phyloP scores from a whole-genome alignment of 2,888 invertebrate species.

The Portevinia maculata region DNA sequence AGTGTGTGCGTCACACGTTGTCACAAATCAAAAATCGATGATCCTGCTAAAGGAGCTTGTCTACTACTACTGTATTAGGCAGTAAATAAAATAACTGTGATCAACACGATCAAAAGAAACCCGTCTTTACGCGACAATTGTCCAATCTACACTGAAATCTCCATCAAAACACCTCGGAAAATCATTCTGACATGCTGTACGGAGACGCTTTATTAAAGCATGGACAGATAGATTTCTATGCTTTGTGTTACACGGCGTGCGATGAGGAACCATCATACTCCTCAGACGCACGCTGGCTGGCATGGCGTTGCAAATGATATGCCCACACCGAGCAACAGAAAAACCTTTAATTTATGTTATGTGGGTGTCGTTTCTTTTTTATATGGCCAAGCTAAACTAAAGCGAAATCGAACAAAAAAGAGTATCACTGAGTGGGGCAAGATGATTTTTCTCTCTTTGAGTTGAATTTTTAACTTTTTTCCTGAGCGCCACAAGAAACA shows the following conservation, averaged over 20 bases:
- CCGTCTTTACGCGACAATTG: slow-evolving; percentile 64
- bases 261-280: slow-evolving; percentile 52
- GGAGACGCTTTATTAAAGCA: slow-evolving; percentile 53
- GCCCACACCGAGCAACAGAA: slow-evolving; percentile 65
- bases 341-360: slow-evolving; percentile 70
- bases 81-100: slow-evolving; percentile 3
- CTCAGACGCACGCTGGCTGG: slow-evolving; percentile 52
- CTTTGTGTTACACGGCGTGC: slow-evolving; percentile 28
- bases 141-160: slow-evolving; percentile 72
- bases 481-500: background rate
- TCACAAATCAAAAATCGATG: slow-evolving; percentile 24
- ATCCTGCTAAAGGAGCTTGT: slow-evolving; percentile 51
- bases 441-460: slow-evolving; percentile 64
- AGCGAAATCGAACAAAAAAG: slow-evolving; percentile 25
- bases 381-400: slow-evolving; percentile 41
- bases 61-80: background rate
- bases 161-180: slow-evolving; percentile 70
- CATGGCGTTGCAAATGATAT: slow-evolving; percentile 69
- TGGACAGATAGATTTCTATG: slow-evolving; percentile 67
- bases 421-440: slow-evolving; percentile 42
- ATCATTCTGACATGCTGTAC: slow-evolving; percentile 55
- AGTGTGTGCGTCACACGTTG: slow-evolving; percentile 55
- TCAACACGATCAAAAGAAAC: slow-evolving; percentile 32
- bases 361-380: slow-evolving; percentile 72
- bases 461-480: slow-evolving; percentile 12